These are phyloP conservation scores for Elysia crispata DNA, from an alignment of 2,888 invertebrate genomes.

Conservation along the genomic window DNA sequence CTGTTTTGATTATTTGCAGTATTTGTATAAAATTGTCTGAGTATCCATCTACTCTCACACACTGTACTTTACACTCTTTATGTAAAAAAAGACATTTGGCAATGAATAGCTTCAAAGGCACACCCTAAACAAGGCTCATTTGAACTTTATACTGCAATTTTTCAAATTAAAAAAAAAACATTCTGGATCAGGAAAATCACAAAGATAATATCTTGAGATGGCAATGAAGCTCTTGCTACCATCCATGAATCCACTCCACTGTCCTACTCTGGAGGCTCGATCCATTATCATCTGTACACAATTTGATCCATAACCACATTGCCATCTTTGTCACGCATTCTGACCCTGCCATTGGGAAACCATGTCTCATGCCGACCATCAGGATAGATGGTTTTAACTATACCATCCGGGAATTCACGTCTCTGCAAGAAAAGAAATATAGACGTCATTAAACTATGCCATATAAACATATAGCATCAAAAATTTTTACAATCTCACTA, in stretches of 20 bases:
- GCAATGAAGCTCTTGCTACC: not conserved
- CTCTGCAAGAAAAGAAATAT: constrained; percentile 80
- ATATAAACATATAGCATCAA: not conserved
- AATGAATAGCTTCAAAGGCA: too few species aligned
- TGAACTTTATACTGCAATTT: too few species aligned
- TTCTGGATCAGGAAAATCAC: too few species aligned
- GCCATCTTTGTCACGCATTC: constrained; percentile 91
- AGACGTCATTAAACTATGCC: not conserved
- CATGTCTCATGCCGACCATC: constrained; percentile 94
- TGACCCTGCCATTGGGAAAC: constrained; percentile 91
- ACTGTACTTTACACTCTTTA: too few species aligned
- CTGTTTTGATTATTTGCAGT: too few species aligned
- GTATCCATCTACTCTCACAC: too few species aligned
- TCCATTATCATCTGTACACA: constrained; percentile 38
- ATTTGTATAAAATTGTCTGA: too few species aligned
- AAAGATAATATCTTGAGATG: too few species aligned
- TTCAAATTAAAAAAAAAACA: too few species aligned
- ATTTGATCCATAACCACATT: constrained; percentile 86
- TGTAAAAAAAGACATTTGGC: too few species aligned
- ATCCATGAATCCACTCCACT: not conserved
- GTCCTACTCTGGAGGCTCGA: not conserved
- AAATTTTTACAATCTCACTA: not conserved
- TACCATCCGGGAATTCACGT: constrained; percentile 95
- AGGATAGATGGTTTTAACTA: constrained; percentile 90
- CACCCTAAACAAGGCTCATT: too few species aligned